Percentiles rank a stretch among this genome's conserved stretches.
Evolutionary conservation across 37 sponge, comb jelly and placozoan species (phyloP).

Genomic region (Aplysina aerophoba): DNA sequence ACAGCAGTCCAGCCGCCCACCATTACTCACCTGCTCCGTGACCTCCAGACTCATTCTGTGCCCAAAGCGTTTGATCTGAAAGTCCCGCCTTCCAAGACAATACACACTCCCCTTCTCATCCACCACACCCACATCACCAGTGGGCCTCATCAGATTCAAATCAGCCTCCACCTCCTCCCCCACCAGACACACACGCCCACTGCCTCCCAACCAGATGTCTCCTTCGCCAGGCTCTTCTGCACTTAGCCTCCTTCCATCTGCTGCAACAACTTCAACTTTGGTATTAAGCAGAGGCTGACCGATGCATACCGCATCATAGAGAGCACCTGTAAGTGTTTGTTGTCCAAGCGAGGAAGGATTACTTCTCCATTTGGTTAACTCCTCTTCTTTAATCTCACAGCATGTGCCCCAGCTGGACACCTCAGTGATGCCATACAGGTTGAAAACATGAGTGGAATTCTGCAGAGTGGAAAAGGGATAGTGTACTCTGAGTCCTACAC

Average conservation of each 20-base stretch:
- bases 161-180: slow-evolving; percentile 48
- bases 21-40: slow-evolving; percentile 65
- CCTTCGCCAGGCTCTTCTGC: slow-evolving; percentile 42
- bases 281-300: slow-evolving; percentile 76
- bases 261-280: slow-evolving; percentile 50
- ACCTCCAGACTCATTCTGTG: slow-evolving; percentile 72
- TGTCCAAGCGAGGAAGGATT: too few species aligned
- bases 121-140: slow-evolving; percentile 74
- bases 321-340: not conserved
- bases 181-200: slow-evolving; percentile 69
- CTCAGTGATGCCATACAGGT: slow-evolving; percentile 95
- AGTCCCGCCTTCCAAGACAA: slow-evolving; percentile 74
- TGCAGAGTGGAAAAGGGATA: not conserved
- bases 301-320: slow-evolving; percentile 51
- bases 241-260: not conserved
- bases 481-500: too few species aligned
- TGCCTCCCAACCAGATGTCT: slow-evolving; percentile 83
- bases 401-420: slow-evolving; percentile 94
- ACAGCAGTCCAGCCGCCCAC: too few species aligned
- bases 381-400: slow-evolving; percentile 34
- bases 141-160: slow-evolving; percentile 47
- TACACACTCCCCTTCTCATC: slow-evolving; percentile 44
- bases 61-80: slow-evolving; percentile 83
- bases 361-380: not conserved
- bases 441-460: slow-evolving; percentile 77